Evolutionary conservation across 2,113 vertebrate genomes (phyloP).

Genomic region (Dendropsophus ebraccatus): DNA sequence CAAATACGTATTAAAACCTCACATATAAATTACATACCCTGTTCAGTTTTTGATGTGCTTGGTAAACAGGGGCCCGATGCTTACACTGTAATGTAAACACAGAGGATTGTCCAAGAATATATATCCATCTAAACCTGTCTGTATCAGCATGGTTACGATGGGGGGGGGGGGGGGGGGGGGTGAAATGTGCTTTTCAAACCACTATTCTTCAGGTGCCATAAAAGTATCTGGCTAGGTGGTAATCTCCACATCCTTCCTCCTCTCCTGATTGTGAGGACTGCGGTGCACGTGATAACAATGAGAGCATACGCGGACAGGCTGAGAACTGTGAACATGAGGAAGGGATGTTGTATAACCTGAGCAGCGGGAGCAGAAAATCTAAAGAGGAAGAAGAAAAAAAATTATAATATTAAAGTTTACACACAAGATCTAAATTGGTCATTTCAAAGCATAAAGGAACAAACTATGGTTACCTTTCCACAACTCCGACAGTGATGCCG

Average conservation of each 20-base stretch:
- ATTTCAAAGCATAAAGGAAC: neutral
- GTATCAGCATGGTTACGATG: neutral
- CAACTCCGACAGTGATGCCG: conserved; percentile 77
- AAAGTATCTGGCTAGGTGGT: no score
- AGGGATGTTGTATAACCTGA: conserved; percentile 62
- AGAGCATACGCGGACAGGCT: conserved; percentile 70
- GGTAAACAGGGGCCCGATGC: no score
- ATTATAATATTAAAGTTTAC: no score
- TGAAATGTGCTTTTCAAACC: conserved; percentile 28
- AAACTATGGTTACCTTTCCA: conserved; percentile 71
- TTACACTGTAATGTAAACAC: neutral
- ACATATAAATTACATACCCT: no score
- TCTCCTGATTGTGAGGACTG: neutral
- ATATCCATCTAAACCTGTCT: neutral
- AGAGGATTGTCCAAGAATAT: neutral
- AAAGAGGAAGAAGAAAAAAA: neutral
- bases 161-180: rapidly evolving
- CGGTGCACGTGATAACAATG: conserved; percentile 72
- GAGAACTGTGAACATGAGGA: conserved; percentile 63
- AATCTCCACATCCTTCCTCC: no score
- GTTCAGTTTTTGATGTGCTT: no score
- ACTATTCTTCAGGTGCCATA: neutral
- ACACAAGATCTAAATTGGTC: neutral
- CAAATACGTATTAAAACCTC: no score
- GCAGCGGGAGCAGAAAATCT: conserved; percentile 78